Base-by-base conservation (phyloP, 2,113 vertebrate genomes). In the Edolisoma coerulescens region DNA sequence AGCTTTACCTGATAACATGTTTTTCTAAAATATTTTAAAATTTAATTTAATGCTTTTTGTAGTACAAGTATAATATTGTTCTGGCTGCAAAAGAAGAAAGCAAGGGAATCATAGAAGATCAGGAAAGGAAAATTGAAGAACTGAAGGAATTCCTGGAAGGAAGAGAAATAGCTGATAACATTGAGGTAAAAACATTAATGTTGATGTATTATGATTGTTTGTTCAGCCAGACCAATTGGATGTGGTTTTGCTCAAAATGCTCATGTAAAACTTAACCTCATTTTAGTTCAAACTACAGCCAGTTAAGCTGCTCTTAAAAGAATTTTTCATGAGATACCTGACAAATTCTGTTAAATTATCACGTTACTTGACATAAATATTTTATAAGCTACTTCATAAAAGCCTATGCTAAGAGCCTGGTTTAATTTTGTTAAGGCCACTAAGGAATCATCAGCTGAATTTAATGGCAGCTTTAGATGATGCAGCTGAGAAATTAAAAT, bases 51-150 rank as follows among this genome's bases (percentile, higher is more conserved):
- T 83, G 64, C 16, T 93, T 90, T 96, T 82, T 5, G 5, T 94
- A 99, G 99, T 96, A 78, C 61, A 99, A 99, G 94, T 99, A 98
- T 89, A 97, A 96, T 57, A 76, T 95, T 68, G 97, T 97, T 79
- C 97, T 99, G 91, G 87, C 92, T 71, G 98, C 98, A 84, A 98
- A 97, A 92, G 99, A 99, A 41, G 97, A 98, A 92, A 97, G 96
- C 92, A 98, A 78, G 42, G 86, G 63, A 26, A 91, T 98, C 86
- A 97, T 98, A 84, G 93, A 96, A 44, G 96, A 95, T 69, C 98
- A 99, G 89, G 97, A 99, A 85, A 96, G 57, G 50, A 98, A 99
- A 82, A 98, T 99, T 77, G 96, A 98, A 93, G 98, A 98, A 24
- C 95, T 99, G 61, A 98, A 95, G 84, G 99, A 99, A 97, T 68